Conservation (phyloP, 2,113 vertebrate species). For the Junco hyemalis region DNA sequence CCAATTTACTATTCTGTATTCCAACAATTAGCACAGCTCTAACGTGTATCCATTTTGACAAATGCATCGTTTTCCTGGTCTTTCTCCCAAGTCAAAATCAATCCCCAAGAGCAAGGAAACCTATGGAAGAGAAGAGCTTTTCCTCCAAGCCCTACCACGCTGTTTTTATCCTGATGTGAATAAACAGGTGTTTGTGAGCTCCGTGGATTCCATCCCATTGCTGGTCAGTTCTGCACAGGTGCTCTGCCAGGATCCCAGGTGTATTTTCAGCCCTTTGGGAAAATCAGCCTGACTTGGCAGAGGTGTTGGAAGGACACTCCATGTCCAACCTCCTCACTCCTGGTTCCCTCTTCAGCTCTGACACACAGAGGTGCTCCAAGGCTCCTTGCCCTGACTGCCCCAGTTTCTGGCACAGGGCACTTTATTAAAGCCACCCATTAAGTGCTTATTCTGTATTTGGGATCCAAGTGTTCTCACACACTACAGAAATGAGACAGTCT, state of each 20-base stretch:
- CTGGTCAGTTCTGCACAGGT: fast-evolving
- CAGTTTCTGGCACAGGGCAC: background rate
- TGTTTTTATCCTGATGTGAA: background rate
- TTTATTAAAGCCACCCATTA: background rate
- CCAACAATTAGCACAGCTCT: background rate
- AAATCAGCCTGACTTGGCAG: background rate
- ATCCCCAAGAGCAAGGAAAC: background rate
- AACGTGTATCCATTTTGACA: background rate
- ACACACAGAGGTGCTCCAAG: background rate
- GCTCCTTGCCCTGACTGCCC: background rate
- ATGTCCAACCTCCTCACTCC: background rate
- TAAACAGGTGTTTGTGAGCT: background rate
- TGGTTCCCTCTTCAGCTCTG: background rate
- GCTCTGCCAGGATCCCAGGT: background rate
- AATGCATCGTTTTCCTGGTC: background rate
- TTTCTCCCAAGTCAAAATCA: background rate
- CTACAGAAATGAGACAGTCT: background rate
- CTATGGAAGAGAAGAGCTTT: background rate
- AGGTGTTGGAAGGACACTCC: background rate
- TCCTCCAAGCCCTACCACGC: background rate
- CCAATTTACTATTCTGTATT: background rate
- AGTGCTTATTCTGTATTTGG: background rate
- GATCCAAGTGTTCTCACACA: background rate
- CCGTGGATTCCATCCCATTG: background rate
- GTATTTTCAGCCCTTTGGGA: background rate